These are phyloP conservation scores for Aplocera efformata DNA, from an alignment of 2,888 invertebrate species.

Conservation along the genomic window DNA sequence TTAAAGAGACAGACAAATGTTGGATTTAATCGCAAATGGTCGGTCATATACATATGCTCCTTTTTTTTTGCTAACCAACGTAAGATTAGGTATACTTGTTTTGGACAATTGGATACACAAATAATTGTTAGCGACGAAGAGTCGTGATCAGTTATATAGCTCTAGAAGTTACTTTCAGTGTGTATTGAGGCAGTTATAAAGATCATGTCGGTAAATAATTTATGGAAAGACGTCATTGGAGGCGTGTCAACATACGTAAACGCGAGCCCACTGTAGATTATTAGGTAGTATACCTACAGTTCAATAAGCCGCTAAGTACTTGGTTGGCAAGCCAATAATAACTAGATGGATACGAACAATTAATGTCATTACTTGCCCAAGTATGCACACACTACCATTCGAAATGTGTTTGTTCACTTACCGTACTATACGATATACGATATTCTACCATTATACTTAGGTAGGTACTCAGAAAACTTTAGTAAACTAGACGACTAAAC, in stretches of 20 bases:
- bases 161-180: slow-evolving; percentile 22
- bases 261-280: slow-evolving; percentile 21
- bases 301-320: too few species aligned
- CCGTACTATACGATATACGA: too few species aligned
- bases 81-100: too few species aligned
- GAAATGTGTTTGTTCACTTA: slow-evolving; percentile 1
- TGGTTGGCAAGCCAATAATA: too few species aligned
- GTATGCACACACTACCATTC: slow-evolving; percentile 2
- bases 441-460: too few species aligned
- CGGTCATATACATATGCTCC: too few species aligned
- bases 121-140: too few species aligned
- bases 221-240: slow-evolving; percentile 27
- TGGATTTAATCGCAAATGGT: too few species aligned
- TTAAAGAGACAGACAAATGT: too few species aligned
- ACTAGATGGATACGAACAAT: not conserved
- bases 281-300: too few species aligned
- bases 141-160: slow-evolving; percentile 7
- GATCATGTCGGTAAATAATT: slow-evolving; percentile 7
- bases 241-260: slow-evolving; percentile 43
- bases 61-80: too few species aligned
- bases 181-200: slow-evolving; percentile 6
- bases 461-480: slow-evolving; percentile 3
- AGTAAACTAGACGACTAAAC: not conserved
- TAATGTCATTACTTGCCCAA: slow-evolving; percentile 1
- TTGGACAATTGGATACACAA: too few species aligned